Base-by-base conservation (phyloP, 53 echinoderm and acorn worm genomes). In the Arbacia lixula region DNA sequence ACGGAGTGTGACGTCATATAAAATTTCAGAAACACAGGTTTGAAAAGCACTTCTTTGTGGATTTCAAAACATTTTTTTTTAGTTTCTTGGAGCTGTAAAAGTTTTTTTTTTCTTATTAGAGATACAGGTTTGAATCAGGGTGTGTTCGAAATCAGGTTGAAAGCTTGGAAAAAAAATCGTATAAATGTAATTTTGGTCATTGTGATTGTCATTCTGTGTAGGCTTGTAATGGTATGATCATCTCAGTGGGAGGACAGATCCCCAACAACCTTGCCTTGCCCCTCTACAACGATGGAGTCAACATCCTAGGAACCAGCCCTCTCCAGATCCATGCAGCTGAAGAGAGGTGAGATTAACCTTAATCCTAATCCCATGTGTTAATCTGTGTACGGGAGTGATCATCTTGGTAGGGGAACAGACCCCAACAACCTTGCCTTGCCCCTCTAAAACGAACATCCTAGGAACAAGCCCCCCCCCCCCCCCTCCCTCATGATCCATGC, bases 211-310 rank as follows among this genome's bases (percentile, higher is more conserved):
- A 57, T 68, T 14, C 26, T 36, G 76, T 79, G 2, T 76, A 95
- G 95, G 86, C 62, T 26, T 93, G 89, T 38, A 76, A 49, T 12
- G 97, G 97, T 11, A 82, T 91, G 50, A 88, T 97, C 61, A 74
- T 97, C 53, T 97, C 97, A 41, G 97, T 97, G 2, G 97, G 97
- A 2, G 97, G 97, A 24, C 97, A 97, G 90, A 97, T 97, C 17
- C 97, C 97, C 2, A 97, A 97, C 79, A 97, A 97, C 60, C 75
- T 97, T 40, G 97, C 94, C 33, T 68, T 97, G 5, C 97, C 97
- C 2, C 86, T 97, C 16, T 90, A 91, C 74, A 90, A 94, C 20
- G 87, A 87, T 65, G 91, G 88, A 21, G 90, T 97, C 57, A 97
- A 94, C 28, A 92, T 97, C 38, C 87, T 97, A 16, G 97, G 97